phyloP scores from a whole-genome alignment of 2,113 vertebrate species.

The Lophura nycthemera region DNA sequence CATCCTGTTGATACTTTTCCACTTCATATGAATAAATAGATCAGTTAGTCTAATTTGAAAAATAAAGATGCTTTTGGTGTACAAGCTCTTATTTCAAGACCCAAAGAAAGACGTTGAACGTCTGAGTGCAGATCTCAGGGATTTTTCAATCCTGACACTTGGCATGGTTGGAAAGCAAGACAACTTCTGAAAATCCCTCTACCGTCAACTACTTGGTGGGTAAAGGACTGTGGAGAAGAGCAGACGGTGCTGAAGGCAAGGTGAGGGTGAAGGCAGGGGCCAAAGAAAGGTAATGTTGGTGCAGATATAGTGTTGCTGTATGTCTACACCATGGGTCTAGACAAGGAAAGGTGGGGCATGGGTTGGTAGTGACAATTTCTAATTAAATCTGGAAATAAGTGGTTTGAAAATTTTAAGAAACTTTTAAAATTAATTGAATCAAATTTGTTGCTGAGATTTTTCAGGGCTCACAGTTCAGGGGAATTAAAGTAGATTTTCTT shows the following conservation, averaged over 20 bases:
- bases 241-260: not conserved
- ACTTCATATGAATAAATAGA: not conserved
- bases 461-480: not conserved
- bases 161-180: not conserved
- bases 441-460: not conserved
- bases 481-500: not conserved
- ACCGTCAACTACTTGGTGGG: accelerated
- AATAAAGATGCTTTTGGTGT: not conserved
- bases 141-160: not conserved
- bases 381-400: not conserved
- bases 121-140: not conserved
- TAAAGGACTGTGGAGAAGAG: not conserved
- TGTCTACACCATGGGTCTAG: not conserved
- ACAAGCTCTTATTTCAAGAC: not conserved
- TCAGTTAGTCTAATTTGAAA: slow-evolving; percentile 3
- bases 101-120: not conserved
- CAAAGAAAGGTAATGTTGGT: not conserved
- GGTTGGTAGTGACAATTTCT: not conserved
- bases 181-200: not conserved
- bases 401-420: not conserved
- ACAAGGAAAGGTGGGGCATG: not conserved
- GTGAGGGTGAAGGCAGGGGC: not conserved
- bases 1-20: not conserved
- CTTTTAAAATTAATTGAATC: not conserved
- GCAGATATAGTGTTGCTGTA: not conserved